Percentiles rank a stretch among this genome's conserved stretches.
Evolutionary conservation across 2,797 vertebrate genomes (phyloP).

Genomic region (Eulemur mongoz): DNA sequence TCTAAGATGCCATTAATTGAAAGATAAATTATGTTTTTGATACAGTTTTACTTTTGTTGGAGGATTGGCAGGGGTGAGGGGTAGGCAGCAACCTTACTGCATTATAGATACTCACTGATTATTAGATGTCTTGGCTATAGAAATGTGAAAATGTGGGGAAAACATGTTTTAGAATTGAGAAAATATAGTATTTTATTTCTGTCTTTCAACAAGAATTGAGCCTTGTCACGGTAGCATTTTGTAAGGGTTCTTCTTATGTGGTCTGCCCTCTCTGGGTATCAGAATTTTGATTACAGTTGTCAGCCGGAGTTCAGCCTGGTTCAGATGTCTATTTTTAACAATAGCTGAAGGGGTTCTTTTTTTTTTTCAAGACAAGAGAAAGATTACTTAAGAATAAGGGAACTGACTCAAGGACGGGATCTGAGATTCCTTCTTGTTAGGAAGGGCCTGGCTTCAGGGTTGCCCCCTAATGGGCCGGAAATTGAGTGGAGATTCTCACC

Average conservation of each 20-base stretch:
- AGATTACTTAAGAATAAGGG: slow-evolving; percentile 63
- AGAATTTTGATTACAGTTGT: slow-evolving; percentile 74
- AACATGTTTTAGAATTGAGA: background rate
- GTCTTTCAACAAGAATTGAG: background rate
- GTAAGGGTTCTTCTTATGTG: slow-evolving; percentile 43
- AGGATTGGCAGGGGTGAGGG: background rate
- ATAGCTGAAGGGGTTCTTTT: slow-evolving; percentile 63
- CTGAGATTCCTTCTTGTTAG: slow-evolving; percentile 26
- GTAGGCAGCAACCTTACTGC: background rate
- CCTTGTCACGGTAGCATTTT: slow-evolving; percentile 24
- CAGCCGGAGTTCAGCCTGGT: slow-evolving; percentile 67
- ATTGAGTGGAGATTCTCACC: background rate
- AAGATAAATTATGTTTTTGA: background rate
- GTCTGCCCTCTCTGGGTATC: slow-evolving; percentile 59
- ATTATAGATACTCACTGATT: background rate
- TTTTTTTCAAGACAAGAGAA: slow-evolving; percentile 44
- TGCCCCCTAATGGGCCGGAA: background rate
- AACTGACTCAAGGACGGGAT: slow-evolving; percentile 24
- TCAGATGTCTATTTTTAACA: slow-evolving; percentile 76
- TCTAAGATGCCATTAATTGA: background rate
- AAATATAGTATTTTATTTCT: background rate
- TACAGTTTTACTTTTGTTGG: background rate
- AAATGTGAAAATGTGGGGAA: background rate
- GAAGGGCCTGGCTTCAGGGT: background rate
- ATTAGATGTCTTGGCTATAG: background rate